Base-by-base conservation (phyloP, 2,797 vertebrate genomes). In the Corythornis leucogaster region DNA sequence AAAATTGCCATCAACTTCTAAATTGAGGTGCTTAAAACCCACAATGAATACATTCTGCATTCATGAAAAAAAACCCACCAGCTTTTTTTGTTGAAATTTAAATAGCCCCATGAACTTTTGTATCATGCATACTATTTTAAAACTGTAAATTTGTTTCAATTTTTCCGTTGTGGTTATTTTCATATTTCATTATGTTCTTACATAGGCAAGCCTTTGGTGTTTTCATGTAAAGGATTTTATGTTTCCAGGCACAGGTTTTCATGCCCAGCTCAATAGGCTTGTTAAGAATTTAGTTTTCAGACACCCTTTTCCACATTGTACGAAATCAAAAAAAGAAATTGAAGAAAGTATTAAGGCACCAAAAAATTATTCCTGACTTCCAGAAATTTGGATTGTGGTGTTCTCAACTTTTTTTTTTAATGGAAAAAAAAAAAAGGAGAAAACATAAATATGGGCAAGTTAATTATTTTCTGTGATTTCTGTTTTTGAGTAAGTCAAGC, bases 161-260 rank as follows among this genome's bases (percentile, higher is more conserved):
- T 81, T 96, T 96, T 92, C 94, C 89, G 68, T 21, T 92, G 89
- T 85, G 89, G 80, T 85, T 86, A 63, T 90, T 92, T 94, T 92
- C 64, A 43, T 88, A 73, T 87, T 92, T 89, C 55, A 28, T 87
- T 92, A 58, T 83, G 40, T 46, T 94, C 53, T 86, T 73, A 67
- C 77, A 81, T 30, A 94, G 96, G 63, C 80, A 86, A 78, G 18
- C 42, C 85, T 69, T 92, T 87, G 38, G 73, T 89, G 67, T 86
- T 89, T 84, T 57, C 80, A 80, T 66, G 55, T 71, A 53, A 85
- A 80, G 67, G 15, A 31, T 55, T 91, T 92, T 80, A 38, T 24
- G 6, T 92, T 93, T 94, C 40, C 51, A 93, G 85, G 50, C 68
- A 59, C 42, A 91, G 73, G 63, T 89, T 94, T 95, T 85, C n/a